These are phyloP conservation scores for Chaetops frenatus DNA, from an alignment of 2,113 vertebrate species.

Conservation along the genomic window DNA sequence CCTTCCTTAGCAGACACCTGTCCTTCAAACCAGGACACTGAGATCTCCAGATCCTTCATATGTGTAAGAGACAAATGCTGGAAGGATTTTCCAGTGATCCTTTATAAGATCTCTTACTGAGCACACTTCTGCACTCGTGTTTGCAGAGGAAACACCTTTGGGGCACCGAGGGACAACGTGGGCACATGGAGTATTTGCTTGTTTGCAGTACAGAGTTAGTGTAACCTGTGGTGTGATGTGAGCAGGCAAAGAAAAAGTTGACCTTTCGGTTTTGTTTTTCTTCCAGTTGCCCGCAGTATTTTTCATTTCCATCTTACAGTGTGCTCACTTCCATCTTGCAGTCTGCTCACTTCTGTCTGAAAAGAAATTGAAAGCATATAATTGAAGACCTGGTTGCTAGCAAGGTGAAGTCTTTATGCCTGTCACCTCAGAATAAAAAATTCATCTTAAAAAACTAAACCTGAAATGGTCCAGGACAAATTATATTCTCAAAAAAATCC, in stretches of 20 bases:
- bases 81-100: not conserved
- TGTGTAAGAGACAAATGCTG: not conserved
- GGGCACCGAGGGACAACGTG: not conserved
- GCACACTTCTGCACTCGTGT: rapidly evolving
- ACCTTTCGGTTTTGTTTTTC: not conserved
- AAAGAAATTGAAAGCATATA: not conserved
- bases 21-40: too few relatives aligned
- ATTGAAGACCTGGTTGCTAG: not conserved
- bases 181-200: not conserved
- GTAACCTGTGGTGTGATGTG: not conserved
- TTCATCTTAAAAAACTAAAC: not conserved
- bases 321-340: not conserved
- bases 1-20: too few relatives aligned
- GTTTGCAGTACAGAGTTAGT: not conserved
- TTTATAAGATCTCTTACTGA: not conserved
- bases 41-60: not conserved
- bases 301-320: not conserved
- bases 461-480: not conserved
- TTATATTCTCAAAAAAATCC: not conserved
- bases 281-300: not conserved
- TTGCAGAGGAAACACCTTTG: not conserved
- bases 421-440: not conserved
- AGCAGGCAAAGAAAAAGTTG: not conserved
- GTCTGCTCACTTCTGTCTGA: not conserved
- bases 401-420: not conserved